Evolutionary conservation across 2,888 invertebrate species (phyloP).

Genomic region (Abrostola tripartita): DNA sequence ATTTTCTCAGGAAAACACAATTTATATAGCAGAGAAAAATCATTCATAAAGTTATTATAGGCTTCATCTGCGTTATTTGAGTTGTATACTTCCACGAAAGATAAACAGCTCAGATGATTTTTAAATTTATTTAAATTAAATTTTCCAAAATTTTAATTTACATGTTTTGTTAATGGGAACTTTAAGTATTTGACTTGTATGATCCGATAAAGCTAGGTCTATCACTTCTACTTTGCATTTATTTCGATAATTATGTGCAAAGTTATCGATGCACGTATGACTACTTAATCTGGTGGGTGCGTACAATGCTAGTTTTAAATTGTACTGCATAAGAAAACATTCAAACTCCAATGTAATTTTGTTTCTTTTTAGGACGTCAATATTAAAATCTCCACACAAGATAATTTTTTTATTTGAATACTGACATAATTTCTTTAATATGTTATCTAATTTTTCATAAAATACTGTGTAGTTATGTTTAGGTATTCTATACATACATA

Average conservation of each 20-base stretch:
- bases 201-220: slow-evolving; percentile 7
- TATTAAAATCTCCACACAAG: not conserved
- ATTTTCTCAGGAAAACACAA: not conserved
- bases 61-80: not conserved
- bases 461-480: not conserved
- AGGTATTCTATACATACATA: not conserved
- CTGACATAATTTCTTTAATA: not conserved
- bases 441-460: not conserved
- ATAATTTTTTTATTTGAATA: too few species aligned
- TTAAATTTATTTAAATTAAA: slow-evolving; percentile 7
- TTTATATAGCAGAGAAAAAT: not conserved
- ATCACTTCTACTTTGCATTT: slow-evolving; percentile 1
- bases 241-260: slow-evolving; percentile 3
- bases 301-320: slow-evolving; percentile 5
- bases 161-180: slow-evolving; percentile 10
- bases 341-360: slow-evolving; percentile 7
- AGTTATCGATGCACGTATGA: slow-evolving; percentile 6
- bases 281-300: not conserved
- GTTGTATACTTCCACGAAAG: not conserved
- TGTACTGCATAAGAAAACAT: not conserved
- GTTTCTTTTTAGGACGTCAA: slow-evolving; percentile 9
- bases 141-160: slow-evolving; percentile 9
- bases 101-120: not conserved
- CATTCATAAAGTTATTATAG: slow-evolving; percentile 1
- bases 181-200: slow-evolving; percentile 7